Percentiles rank a stretch among this genome's conserved stretches.
These are phyloP conservation scores for Sogatella furcifera DNA, from an alignment of 1,140 invertebrate species.

Conservation along the genomic window DNA sequence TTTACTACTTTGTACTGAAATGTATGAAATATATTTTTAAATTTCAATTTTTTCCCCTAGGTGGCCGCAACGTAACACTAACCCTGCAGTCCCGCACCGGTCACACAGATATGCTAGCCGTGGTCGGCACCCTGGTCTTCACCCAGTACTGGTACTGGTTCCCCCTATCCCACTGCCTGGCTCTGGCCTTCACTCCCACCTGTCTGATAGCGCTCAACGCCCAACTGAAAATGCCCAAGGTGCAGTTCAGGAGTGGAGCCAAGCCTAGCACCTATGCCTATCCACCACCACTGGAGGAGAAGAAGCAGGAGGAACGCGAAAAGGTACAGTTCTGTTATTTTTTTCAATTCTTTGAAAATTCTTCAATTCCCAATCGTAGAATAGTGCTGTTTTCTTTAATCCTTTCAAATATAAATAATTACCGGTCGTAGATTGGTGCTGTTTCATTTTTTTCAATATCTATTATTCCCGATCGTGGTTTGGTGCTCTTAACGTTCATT, in stretches of 20 bases:
- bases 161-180: conserved; percentile 90
- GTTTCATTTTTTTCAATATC: too few species aligned
- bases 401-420: too few species aligned
- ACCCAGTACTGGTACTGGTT: conserved; percentile 99
- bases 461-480: too few species aligned
- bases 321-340: too few species aligned
- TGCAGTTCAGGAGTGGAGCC: conserved; percentile 86
- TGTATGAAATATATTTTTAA: too few species aligned
- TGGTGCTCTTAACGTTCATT: too few species aligned
- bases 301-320: conserved; percentile 93
- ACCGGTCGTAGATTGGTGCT: too few species aligned
- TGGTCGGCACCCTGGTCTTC: conserved; percentile 96
- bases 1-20: too few species aligned
- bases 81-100: conserved; percentile 92
- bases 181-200: conserved; percentile 92
- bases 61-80: conserved; percentile 94
- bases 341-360: too few species aligned
- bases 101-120: conserved; percentile 93
- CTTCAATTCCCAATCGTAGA: too few species aligned
- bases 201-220: conserved; percentile 55
- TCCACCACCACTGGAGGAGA: conserved; percentile 92
- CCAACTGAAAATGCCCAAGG: conserved; percentile 74
- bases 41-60: too few species aligned
- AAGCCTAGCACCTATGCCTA: conserved; percentile 94
- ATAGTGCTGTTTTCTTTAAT: too few species aligned